Evolutionary conservation across 2,113 vertebrate genomes (phyloP), one percentile per base, ranked within the genome.

Genomic region (Malaclemys terrapin): DNA sequence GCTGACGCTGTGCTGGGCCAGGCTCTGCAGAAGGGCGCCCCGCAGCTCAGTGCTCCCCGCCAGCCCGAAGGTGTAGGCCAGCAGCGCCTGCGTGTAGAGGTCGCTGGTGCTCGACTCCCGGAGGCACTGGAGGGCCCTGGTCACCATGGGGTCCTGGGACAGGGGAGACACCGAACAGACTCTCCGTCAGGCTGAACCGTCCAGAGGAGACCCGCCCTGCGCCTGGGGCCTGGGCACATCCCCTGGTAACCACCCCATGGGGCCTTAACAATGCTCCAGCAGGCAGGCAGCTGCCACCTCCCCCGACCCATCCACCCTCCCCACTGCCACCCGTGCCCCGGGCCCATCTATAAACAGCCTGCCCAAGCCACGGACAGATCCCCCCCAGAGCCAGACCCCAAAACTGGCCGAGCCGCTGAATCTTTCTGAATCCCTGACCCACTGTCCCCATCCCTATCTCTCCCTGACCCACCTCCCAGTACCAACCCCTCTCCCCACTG

Each of bases 51-150:
- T 0, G 5, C n/a, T 47, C 7, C 87, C 91, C 0, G 93, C 95
- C 93, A 98, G 56, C 50, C 95, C 94, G 0, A 96, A 96, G 38
- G 95, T 90, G 0, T 97, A 98, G 38, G 95, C 88, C 0, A 97
- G 89, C 53, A 97, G 75, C 0, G 93, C 95, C 25, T 87, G 89
- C 0, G 88, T 94, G 94, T 94, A 95, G 52, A 27, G 88, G 49
- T 89, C 76, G 0, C 91, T 89, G 0, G 84, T 89, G 42, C 17
- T 8, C 0, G 94, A 78, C 24, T 52, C 65, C 47, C 90, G 47
- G 92, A 97, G 93, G 91, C 97, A 97, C 20, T 3, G 38, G 50
- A 98, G 53, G 52, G 94, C 95, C 22, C 81, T 89, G 54, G 42
- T 92, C 83, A 96, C 78, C 3, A 2, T 10, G 0, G 72, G 90